Conservation (phyloP, 2,888 invertebrate genomes). For the Oligia fasciuncula region DNA sequence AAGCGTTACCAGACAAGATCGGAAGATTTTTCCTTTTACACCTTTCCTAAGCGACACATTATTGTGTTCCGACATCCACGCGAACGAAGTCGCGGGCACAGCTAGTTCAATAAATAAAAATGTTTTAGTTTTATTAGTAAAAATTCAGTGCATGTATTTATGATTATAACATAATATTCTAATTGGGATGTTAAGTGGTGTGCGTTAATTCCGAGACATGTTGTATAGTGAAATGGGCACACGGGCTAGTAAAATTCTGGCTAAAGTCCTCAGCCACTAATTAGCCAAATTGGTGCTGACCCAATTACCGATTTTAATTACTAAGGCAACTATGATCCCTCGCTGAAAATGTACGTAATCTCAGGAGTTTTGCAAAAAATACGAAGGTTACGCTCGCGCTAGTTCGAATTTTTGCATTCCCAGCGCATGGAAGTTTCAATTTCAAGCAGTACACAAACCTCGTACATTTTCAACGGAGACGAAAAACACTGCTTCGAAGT, state of each 20-base stretch:
- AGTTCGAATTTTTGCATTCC: neutral
- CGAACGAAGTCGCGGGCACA: too few species aligned
- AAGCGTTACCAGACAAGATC: too few species aligned
- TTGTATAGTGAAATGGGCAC: neutral
- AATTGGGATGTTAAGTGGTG: too few species aligned
- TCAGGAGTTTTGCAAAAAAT: constrained; percentile 22
- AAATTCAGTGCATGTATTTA: too few species aligned
- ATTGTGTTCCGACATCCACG: too few species aligned
- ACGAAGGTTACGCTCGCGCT: neutral
- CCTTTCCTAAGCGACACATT: too few species aligned
- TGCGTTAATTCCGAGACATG: too few species aligned
- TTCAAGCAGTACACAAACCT: constrained; percentile 24
- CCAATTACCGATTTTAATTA: constrained; percentile 41
- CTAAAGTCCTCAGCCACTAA: constrained; percentile 3
- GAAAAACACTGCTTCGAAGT: constrained; percentile 27
- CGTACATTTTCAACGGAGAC: constrained; percentile 20
- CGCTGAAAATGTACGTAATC: constrained; percentile 1
- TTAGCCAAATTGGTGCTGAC: constrained; percentile 20
- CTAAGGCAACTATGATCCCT: neutral
- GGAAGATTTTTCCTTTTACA: too few species aligned
- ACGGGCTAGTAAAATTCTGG: neutral
- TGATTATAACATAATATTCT: too few species aligned
- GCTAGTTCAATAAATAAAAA: too few species aligned
- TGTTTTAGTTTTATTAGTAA: too few species aligned
- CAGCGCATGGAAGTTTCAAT: constrained; percentile 22